Evolutionary conservation across 35 echinoderm and acorn worm species (phyloP).

Genomic region (Chiridota heheva): DNA sequence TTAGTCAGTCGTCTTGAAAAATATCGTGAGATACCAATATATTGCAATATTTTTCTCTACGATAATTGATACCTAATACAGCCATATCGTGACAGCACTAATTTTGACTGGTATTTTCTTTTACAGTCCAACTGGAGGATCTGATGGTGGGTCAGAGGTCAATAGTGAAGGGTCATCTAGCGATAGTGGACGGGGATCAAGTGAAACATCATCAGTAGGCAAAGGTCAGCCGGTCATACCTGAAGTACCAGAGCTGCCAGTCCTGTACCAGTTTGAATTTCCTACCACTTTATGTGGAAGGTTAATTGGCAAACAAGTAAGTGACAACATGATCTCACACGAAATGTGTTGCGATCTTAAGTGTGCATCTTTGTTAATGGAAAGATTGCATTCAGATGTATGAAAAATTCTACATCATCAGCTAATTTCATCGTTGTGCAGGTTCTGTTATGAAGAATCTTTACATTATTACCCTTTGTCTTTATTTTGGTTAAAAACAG

Average conservation of each 20-base stretch:
- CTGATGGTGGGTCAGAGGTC: constrained; percentile 76
- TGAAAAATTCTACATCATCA: too few species aligned
- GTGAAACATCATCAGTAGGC: constrained; percentile 41
- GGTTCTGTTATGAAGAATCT: too few species aligned
- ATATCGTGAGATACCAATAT: neutral
- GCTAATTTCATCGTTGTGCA: too few species aligned
- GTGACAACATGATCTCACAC: neutral
- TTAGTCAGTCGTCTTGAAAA: neutral
- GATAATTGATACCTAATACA: neutral
- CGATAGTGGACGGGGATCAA: constrained; percentile 87
- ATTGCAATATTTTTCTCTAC: neutral
- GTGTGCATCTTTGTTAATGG: too few species aligned
- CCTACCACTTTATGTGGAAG: constrained; percentile 76
- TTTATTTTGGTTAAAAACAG: too few species aligned
- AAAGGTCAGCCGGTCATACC: constrained; percentile 22
- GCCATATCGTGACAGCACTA: neutral
- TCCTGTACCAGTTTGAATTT: constrained; percentile 93
- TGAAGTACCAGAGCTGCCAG: constrained; percentile 33
- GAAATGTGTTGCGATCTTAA: too few species aligned
- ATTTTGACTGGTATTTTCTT: neutral
- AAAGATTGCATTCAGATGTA: too few species aligned
- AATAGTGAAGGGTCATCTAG: constrained; percentile 92
- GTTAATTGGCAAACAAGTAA: constrained; percentile 88
- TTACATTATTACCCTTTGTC: too few species aligned
- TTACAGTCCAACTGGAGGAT: constrained; percentile 76